These are phyloP conservation scores for Acrobasis repandana DNA, from an alignment of 2,888 invertebrate species.

Conservation along the genomic window DNA sequence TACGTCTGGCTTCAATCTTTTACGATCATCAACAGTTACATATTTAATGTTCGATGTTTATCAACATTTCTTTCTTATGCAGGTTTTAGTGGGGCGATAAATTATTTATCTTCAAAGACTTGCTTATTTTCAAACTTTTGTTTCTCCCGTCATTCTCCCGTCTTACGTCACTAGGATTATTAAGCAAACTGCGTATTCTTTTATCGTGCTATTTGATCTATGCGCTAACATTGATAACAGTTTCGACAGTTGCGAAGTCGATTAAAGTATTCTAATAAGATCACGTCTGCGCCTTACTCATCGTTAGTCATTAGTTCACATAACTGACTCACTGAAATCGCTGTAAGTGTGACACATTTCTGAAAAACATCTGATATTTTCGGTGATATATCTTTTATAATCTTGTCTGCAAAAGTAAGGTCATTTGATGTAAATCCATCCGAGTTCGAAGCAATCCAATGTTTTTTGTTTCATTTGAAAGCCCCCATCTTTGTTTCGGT, in stretches of 20 bases:
- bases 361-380: conserved; percentile 20
- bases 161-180: conserved; percentile 64
- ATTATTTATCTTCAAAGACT: conserved; percentile 81
- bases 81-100: conserved; percentile 79
- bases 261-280: conserved; percentile 58
- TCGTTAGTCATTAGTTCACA: conserved; percentile 56
- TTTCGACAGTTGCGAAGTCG: conserved; percentile 57
- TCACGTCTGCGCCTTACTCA: conserved; percentile 56
- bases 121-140: conserved; percentile 79
- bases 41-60: conserved; percentile 83
- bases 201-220: conserved; percentile 52
- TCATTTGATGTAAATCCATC: conserved; percentile 24
- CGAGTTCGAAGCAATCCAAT: conserved; percentile 32
- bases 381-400: conserved; percentile 25
- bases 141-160: conserved; percentile 62
- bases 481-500: conserved; percentile 45
- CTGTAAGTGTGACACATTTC: conserved; percentile 54
- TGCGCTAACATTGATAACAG: conserved; percentile 53
- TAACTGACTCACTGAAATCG: conserved; percentile 63
- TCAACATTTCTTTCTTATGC: conserved; percentile 83
- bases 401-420: conserved; percentile 17
- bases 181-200: conserved; percentile 56
- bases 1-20: conserved; percentile 76
- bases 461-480: conserved; percentile 47
- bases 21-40: conserved; percentile 82